Conservation (phyloP, 64 coral and sea anemone genomes). For the Anthopleura sola region DNA sequence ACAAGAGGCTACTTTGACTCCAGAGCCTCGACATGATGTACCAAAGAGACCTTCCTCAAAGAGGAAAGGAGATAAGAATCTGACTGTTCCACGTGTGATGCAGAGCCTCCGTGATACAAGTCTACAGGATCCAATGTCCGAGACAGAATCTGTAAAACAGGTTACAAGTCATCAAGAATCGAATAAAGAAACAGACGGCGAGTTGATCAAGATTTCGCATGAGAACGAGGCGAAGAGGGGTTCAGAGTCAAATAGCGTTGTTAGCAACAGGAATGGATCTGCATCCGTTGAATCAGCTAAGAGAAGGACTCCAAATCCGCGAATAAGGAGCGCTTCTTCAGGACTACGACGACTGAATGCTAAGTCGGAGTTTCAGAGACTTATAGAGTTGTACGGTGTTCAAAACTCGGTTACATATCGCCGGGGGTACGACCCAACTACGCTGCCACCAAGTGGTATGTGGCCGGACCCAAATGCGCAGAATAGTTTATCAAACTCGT, state of each 20-base stretch:
- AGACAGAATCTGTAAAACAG: neutral
- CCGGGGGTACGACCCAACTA: slow-evolving; percentile 55
- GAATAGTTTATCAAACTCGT: neutral
- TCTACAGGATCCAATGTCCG: neutral
- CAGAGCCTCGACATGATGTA: neutral
- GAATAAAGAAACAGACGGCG: neutral
- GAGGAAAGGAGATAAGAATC: neutral
- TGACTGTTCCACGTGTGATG: slow-evolving; percentile 5
- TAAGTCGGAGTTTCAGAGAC: slow-evolving; percentile 46
- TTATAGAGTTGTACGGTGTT: slow-evolving; percentile 62
- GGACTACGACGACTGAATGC: neutral
- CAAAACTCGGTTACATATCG: slow-evolving; percentile 67
- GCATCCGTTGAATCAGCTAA: neutral
- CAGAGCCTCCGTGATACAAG: neutral
- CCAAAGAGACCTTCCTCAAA: neutral
- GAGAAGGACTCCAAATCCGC: neutral
- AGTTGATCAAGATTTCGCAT: neutral
- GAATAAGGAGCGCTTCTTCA: neutral
- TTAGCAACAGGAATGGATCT: neutral
- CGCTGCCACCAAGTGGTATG: slow-evolving; percentile 66
- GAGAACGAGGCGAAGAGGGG: neutral
- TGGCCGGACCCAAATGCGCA: slow-evolving; percentile 44
- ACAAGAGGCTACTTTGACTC: neutral
- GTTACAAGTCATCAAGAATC: neutral
- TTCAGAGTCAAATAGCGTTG: neutral